Base-by-base conservation (phyloP, 2,888 invertebrate genomes). In the Pammene aurita region DNA sequence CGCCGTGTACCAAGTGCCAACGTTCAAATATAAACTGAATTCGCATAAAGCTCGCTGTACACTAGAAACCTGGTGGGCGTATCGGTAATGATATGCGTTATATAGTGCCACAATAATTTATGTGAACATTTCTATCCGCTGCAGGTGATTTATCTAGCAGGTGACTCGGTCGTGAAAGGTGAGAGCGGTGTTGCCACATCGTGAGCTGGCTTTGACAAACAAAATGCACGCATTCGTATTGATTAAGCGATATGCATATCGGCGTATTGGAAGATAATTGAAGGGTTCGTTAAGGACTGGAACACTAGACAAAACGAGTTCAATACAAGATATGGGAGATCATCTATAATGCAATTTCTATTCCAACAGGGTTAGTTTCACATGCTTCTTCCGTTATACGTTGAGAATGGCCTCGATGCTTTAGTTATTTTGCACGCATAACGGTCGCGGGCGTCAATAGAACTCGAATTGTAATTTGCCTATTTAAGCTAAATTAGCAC, bases 51-150 rank as follows among this genome's bases (percentile, higher is more conserved):
- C 60, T 41, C 54, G 64, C 52, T 42, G 48, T 69, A 77, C 75
- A 72, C 73, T 73, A 73, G 75, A 72, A 73, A 74, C 70, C 72
- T 71, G 69, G 79, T 77, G 80, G 82, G 79, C 78, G 79, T 78
- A 76, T 72, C 71, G 69, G 74, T 77, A 78, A 79, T 77, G 78
- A 76, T 75, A 77, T 78, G 74, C 75, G 70, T 71, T 74, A 77
- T 72, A 78, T 77, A 78, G 78, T 80, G 81, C 79, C 77, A 80
- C 79, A 76, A 81, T 84, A 84, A 86, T 86, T 88, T 86, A 85
- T 82, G 79, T 80, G 78, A 79, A 84, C 80, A 80, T 84, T 86
- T 82, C 81, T 82, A 85, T 84, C 84, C 76, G 74, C 70, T 77
- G 75, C 75, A 80, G 69, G 69, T 69, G 69, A 86, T 85, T 84